Evolutionary conservation across 1,140 invertebrate species (phyloP).

Genomic region (Leptinotarsa texana): DNA sequence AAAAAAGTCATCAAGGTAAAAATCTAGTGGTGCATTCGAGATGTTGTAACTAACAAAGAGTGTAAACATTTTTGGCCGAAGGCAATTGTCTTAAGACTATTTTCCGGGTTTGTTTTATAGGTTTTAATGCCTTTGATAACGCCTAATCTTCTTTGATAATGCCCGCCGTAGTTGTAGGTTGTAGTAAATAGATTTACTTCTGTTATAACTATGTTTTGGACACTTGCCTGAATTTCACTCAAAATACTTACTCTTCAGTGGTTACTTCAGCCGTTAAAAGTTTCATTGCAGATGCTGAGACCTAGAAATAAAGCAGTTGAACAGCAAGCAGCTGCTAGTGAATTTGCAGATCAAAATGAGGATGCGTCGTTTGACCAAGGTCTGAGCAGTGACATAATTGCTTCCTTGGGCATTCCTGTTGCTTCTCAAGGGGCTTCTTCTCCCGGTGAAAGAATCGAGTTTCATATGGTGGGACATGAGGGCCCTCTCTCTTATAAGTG

Average conservation of each 20-base stretch:
- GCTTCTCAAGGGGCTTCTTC: constrained; percentile 16
- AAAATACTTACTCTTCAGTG: no score
- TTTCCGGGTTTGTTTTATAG: no score
- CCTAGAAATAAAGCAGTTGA: background rate
- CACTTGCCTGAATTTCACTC: no score
- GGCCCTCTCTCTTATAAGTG: constrained; percentile 85
- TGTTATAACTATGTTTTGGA: no score
- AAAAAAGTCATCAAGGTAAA: constrained; percentile 42
- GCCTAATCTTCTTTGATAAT: no score
- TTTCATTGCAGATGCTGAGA: background rate
- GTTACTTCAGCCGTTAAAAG: background rate
- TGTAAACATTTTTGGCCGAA: no score
- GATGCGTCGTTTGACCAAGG: constrained; percentile 5
- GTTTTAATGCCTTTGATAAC: no score
- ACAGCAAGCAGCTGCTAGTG: background rate
- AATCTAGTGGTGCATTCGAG: no score
- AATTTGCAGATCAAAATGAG: constrained; percentile 11
- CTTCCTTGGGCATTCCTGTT: constrained; percentile 27
- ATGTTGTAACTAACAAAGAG: no score
- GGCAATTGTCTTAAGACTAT: no score
- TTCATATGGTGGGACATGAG: constrained; percentile 70
- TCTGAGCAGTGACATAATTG: constrained; percentile 23
- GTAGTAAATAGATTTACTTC: no score
- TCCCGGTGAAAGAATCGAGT: constrained; percentile 55
- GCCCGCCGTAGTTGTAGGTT: no score